phyloP scores from a whole-genome alignment of 2,888 invertebrate species.

The Aromia moschata region DNA sequence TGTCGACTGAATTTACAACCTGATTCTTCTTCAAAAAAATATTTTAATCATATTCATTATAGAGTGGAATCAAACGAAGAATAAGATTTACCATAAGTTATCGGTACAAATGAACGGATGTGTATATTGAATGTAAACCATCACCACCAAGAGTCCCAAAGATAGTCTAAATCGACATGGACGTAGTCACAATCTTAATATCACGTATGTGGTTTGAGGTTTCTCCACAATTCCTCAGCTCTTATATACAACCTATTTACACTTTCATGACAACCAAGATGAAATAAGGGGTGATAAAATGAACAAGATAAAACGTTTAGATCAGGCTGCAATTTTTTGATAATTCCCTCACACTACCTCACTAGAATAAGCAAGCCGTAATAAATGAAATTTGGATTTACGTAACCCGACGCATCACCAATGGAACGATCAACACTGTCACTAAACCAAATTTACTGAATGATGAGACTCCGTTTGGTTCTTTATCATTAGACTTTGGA shows the following conservation, averaged over 20 bases:
- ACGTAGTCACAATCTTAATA: slow-evolving; percentile 47
- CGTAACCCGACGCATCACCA: slow-evolving; percentile 43
- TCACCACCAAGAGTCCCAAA: slow-evolving; percentile 13
- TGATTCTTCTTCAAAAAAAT: too few species aligned
- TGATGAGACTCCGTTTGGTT: slow-evolving; percentile 16
- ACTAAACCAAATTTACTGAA: slow-evolving; percentile 26
- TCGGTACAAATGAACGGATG: too few species aligned
- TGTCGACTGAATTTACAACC: too few species aligned
- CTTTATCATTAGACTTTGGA: slow-evolving; percentile 54
- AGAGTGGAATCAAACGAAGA: too few species aligned
- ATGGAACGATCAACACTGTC: slow-evolving; percentile 21
- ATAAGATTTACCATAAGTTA: too few species aligned
- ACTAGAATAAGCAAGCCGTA: slow-evolving; percentile 19
- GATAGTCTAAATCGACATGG: slow-evolving; percentile 42
- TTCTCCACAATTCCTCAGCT: slow-evolving; percentile 39
- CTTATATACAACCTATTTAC: slow-evolving; percentile 53
- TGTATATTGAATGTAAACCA: slow-evolving; percentile 21
- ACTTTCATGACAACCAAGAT: slow-evolving; percentile 27
- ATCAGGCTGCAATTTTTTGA: slow-evolving; percentile 32
- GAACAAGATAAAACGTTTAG: slow-evolving; percentile 19
- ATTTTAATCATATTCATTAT: too few species aligned
- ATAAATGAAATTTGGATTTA: slow-evolving; percentile 32
- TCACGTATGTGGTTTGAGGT: slow-evolving; percentile 43
- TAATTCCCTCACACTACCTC: slow-evolving; percentile 15
- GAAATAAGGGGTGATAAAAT: slow-evolving; percentile 21